Percentiles rank a stretch among this genome's conserved stretches.
Evolutionary conservation across 2,888 invertebrate genomes (phyloP).

Genomic region (Macrophya annulata): DNA sequence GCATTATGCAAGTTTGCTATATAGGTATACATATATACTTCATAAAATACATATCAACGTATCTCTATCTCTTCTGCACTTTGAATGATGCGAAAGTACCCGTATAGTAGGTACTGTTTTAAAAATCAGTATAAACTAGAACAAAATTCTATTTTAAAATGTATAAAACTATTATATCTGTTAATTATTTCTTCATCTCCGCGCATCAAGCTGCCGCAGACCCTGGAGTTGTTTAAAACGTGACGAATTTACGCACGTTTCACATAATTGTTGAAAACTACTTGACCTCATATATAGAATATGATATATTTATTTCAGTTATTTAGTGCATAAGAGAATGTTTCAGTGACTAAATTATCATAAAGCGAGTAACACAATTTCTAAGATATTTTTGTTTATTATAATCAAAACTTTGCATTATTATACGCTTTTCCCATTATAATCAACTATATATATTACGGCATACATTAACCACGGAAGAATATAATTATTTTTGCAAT

Average conservation of each 20-base stretch:
- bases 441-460: conserved; percentile 40
- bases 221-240: background rate
- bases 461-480: background rate
- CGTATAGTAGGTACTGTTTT: background rate
- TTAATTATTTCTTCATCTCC: conserved; percentile 2
- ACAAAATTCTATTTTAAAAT: background rate
- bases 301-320: conserved; percentile 16
- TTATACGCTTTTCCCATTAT: conserved; percentile 41
- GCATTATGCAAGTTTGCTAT: background rate
- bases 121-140: background rate
- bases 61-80: background rate
- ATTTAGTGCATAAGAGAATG: background rate
- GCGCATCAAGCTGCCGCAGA: background rate
- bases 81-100: background rate
- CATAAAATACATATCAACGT: conserved; percentile 6
- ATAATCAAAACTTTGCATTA: conserved; percentile 35
- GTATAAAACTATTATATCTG: background rate
- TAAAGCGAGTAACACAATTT: conserved; percentile 1
- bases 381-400: conserved; percentile 3
- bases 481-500: conserved; percentile 43
- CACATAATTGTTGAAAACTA: background rate
- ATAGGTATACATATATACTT: background rate
- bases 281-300: no score
- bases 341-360: conserved; percentile 4
- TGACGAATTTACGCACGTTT: background rate